Base-by-base conservation (phyloP, 23 tunicate genomes). In the Ciona savignyi region DNA sequence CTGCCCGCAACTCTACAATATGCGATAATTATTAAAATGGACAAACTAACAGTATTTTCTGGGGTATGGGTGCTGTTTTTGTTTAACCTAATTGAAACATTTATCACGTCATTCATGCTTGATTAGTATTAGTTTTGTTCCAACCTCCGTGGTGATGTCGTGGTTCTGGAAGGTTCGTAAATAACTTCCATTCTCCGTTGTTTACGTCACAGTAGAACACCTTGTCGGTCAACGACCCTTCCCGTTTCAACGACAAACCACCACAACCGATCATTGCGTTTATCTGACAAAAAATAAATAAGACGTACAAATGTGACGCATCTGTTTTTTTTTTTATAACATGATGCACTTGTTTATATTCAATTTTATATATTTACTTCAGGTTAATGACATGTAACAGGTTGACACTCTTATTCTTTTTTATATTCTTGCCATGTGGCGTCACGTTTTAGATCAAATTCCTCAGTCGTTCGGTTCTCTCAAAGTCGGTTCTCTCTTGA, bases 111-210 rank as follows among this genome's bases (percentile, higher is more conserved):
- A n/a, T n/a, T n/a, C n/a, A n/a, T n/a, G n/a, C n/a, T n/a, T n/a
- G n/a, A n/a, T n/a, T n/a, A n/a, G n/a, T n/a, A n/a, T n/a, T n/a
- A n/a, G n/a, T n/a, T 49, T 49, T 63, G 22, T 4, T 29, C 33
- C 71, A 25, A 88, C 96, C 96, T 32, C 87, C 96, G 30, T 88
- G 96, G 67, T 88, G 87, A 69, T 88, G 87, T 24, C 87, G 60
- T 22, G 87, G 76, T 65, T 82, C 87, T 2, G 96, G 96, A 49
- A 88, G 23, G 4, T 56, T 32, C 4, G 96, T 72, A 23, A 88
- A 73, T 2, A 68, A 77, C 31, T 67, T 72, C 96, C 96, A 88
- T 21, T 56, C 61, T 23, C 87, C 80, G 30, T 34, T 11, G 25
- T 29, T 61, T 0, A 82, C 30, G 65, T 81, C 72, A 51, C 80